Evolutionary conservation across 2,113 vertebrate genomes (phyloP), one percentile per base, ranked within the genome.

Genomic region (Microtus montanus): DNA sequence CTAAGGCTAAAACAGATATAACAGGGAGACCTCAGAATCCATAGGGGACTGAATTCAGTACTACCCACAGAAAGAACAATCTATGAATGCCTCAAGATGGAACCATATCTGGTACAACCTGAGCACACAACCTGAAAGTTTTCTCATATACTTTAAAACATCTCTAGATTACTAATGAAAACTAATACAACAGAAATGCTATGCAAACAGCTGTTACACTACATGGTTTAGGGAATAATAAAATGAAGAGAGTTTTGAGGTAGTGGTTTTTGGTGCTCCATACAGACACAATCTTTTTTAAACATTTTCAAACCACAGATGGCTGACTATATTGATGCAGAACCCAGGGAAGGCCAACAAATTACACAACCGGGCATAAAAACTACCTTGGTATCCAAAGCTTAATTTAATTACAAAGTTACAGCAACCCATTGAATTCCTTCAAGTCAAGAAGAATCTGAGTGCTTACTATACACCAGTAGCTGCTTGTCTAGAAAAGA

Each of bases 381-480:
- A 44, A 52, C 52, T 63, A 84, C 30, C 30, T 77, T 78, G 22
- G 3, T 70, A 78, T 92, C 71, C 28, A 95, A 92, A 91, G 91
- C 52, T 52, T 91, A 89, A 95, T 33, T 64, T 96, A 41, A 91
- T 85, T 79, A 89, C 38, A 64, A 84, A 84, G 14, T 44, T 84
- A 64, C 30, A 86, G 10, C 83, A 49, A 91, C 33, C 20, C 22
- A 82, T 0, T 87, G 70, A 93, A 83, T 92, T 85, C 44, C 26
- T 78, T 54, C 54, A 28, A 96, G 71, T 92, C 89, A 94, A 93
- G 49, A 94, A 95, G 41, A 63, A 90, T 35, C 33, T 92, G 49
- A 83, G 17, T 83, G 63, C 75, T 85, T 74, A 92, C 64, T 90
- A 70, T 7, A 94, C 38, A 11, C 54, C 92, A 88, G 71, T 87